Evolutionary conservation across 2,888 invertebrate species (phyloP).

Genomic region (Girardia tigrina): DNA sequence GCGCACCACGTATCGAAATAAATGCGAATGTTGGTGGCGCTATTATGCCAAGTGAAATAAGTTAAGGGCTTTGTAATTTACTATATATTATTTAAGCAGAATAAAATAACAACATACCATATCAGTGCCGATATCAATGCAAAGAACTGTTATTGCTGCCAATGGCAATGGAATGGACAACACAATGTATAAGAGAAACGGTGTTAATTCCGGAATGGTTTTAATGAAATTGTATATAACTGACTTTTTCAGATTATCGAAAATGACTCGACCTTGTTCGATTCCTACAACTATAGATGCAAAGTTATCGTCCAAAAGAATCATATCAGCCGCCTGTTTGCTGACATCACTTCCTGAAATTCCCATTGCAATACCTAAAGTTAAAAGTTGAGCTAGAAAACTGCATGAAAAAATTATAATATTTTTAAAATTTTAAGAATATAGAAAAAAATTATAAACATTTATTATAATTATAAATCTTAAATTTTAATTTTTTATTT

Average conservation of each 20-base stretch:
- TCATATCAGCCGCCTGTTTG: constrained; percentile 7
- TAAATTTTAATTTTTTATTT: no score
- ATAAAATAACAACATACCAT: no score
- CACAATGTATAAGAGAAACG: neutral
- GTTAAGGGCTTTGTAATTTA: no score
- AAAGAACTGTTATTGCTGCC: neutral
- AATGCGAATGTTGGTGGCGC: no score
- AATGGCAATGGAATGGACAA: neutral
- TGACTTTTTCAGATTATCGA: constrained; percentile 2
- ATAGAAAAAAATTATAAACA: no score
- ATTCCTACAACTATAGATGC: neutral
- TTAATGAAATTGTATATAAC: constrained; percentile 9
- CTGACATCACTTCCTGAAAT: constrained; percentile 11
- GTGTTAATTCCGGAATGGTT: neutral
- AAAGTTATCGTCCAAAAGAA: constrained; percentile 3
- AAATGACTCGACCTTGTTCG: constrained; percentile 8
- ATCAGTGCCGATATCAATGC: neutral
- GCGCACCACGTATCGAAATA: no score
- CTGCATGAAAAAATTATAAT: no score
- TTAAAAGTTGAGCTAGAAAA: no score
- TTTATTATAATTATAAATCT: no score
- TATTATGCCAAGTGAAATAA: no score
- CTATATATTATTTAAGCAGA: no score
- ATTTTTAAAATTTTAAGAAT: no score
- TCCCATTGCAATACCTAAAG: constrained; percentile 9